Percentiles rank a stretch among this genome's conserved stretches.
phyloP scores from a whole-genome alignment of 2,797 vertebrate genomes.

The Mus caroli region DNA sequence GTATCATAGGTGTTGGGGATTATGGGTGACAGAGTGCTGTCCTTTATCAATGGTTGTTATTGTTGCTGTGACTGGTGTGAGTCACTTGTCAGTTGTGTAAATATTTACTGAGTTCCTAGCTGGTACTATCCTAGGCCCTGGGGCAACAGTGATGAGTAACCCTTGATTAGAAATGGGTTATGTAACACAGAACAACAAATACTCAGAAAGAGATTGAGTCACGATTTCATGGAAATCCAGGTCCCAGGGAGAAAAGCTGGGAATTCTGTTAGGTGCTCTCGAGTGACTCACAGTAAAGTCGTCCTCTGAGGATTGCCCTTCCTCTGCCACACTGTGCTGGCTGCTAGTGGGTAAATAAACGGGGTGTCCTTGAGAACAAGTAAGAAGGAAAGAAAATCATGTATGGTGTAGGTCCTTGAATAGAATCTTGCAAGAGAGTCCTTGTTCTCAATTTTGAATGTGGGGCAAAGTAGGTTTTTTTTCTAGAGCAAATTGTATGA shows the following conservation, averaged over 20 bases:
- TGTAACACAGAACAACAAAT: background rate
- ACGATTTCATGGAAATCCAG: background rate
- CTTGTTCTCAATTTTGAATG: background rate
- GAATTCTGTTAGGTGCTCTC: background rate
- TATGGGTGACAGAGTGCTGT: accelerated
- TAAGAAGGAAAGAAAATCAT: background rate
- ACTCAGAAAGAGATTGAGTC: background rate
- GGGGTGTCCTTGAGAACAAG: background rate
- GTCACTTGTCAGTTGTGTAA: background rate
- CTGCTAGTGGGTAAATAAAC: background rate
- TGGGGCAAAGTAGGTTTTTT: background rate
- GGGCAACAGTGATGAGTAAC: background rate
- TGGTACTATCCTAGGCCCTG: background rate
- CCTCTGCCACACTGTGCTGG: background rate
- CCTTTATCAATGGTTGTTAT: background rate
- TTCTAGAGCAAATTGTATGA: background rate
- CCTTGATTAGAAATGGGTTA: background rate
- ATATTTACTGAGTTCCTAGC: background rate
- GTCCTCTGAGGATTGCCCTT: background rate
- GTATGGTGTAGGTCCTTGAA: background rate
- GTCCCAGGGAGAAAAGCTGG: background rate
- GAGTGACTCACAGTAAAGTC: background rate
- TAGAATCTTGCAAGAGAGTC: background rate
- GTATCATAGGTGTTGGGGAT: background rate
- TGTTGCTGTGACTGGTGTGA: background rate